A percentile compares a stretch with the other conserved stretches of the same genome.
These are phyloP conservation scores for Drosophila triauraria DNA, from an alignment of 1,140 invertebrate species.

Conservation along the genomic window DNA sequence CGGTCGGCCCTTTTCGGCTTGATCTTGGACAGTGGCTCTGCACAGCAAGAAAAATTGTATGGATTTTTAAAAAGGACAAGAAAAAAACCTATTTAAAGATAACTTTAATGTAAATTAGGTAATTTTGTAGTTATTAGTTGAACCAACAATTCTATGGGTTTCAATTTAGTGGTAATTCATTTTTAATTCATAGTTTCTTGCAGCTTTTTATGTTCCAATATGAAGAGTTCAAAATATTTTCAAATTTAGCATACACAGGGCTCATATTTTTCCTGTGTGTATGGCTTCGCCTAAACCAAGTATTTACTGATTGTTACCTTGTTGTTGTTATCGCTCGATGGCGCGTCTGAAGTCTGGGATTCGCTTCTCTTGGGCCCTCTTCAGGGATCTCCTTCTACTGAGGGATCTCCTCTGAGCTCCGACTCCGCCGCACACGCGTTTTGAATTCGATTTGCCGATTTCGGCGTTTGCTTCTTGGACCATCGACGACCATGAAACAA, in stretches of 20 bases:
- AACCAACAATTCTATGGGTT: no score
- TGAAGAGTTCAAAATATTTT: no score
- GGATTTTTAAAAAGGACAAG: no score
- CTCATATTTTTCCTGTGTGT: constrained; percentile 9
- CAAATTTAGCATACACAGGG: no score
- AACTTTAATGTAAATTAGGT: no score
- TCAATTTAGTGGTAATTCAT: no score
- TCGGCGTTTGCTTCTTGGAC: constrained; percentile 44
- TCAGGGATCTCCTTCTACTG: constrained; percentile 52
- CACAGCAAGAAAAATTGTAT: constrained; percentile 3
- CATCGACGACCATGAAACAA: constrained; percentile 73
- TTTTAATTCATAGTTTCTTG: no score
- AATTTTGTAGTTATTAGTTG: no score
- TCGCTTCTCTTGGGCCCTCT: constrained; percentile 32
- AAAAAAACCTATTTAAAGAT: neutral
- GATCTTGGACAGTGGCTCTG: constrained; percentile 55
- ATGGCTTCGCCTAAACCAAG: constrained; percentile 54
- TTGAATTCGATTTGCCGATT: constrained; percentile 74
- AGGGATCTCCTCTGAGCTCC: constrained; percentile 29
- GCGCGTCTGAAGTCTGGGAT: constrained; percentile 52
- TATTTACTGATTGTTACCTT: constrained; percentile 63
- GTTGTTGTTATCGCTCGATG: constrained; percentile 53
- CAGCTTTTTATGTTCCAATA: no score
- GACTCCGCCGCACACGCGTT: constrained; percentile 47
- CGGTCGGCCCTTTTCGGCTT: constrained; percentile 67